These are phyloP conservation scores for Chloropsis cyanopogon DNA, from an alignment of 2,113 vertebrate genomes.

Conservation along the genomic window DNA sequence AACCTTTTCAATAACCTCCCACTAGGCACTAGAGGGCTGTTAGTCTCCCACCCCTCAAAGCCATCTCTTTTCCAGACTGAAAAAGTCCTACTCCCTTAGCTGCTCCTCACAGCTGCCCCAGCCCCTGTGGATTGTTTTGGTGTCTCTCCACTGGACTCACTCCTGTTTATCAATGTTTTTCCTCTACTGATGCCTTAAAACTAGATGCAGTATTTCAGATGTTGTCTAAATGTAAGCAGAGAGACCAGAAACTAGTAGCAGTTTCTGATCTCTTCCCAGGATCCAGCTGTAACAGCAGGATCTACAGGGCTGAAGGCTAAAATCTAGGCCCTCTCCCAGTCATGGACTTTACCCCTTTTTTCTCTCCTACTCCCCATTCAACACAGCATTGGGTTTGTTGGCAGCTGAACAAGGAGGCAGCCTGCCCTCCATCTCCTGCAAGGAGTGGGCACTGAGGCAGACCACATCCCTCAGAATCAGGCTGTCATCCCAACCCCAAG, in stretches of 20 bases:
- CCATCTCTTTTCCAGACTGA: not conserved
- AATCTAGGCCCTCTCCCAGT: not conserved
- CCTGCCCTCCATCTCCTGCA: not conserved
- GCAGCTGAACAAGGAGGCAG: not conserved
- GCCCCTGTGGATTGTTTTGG: not conserved
- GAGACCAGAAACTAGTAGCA: not conserved
- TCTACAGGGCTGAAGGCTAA: not conserved
- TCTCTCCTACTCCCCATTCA: not conserved
- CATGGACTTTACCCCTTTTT: not conserved
- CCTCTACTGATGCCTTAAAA: not conserved
- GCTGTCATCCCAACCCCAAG: not conserved
- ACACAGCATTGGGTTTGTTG: not conserved
- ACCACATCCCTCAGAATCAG: fast-evolving
- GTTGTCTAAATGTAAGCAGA: not conserved
- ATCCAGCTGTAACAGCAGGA: not conserved
- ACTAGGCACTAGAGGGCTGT: not conserved
- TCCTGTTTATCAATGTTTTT: not conserved
- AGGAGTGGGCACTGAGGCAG: not conserved
- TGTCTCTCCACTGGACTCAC: fast-evolving
- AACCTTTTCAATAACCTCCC: not conserved
- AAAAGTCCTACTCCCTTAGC: not conserved
- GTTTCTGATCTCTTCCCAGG: not conserved
- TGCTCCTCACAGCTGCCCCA: not conserved
- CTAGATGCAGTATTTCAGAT: not conserved
- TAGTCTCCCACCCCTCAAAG: not conserved